These are phyloP conservation scores for Vimba vimba DNA, from an alignment of 2,113 vertebrate species.

Conservation along the genomic window DNA sequence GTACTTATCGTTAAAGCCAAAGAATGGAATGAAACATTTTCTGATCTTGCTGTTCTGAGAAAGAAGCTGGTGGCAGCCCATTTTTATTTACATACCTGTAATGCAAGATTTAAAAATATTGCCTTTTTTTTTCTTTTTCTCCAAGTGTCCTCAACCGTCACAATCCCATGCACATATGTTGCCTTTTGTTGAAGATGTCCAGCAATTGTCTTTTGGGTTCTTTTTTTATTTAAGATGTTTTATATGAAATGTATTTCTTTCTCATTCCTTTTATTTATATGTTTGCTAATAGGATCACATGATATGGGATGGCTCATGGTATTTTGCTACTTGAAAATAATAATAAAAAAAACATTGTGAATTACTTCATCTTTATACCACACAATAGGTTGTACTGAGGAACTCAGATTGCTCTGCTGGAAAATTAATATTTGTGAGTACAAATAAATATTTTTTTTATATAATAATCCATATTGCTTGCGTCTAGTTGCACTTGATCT, in stretches of 20 bases:
- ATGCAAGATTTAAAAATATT: constrained; percentile 11
- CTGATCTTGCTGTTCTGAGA: not conserved
- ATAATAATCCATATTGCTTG: not conserved
- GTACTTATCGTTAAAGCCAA: constrained; percentile 16
- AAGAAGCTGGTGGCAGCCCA: not conserved
- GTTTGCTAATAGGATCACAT: not conserved
- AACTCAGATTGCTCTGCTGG: not conserved
- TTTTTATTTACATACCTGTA: constrained; percentile 18
- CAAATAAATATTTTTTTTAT: not conserved
- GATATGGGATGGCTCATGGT: constrained; percentile 18
- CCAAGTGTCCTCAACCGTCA: constrained; percentile 22
- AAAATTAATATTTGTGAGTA: not conserved
- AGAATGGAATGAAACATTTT: constrained; percentile 11
- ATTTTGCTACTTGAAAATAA: constrained; percentile 15
- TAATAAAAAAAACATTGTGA: not conserved
- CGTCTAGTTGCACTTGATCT: not conserved
- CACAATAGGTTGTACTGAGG: not conserved
- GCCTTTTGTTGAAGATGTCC: constrained; percentile 13
- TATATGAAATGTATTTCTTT: not conserved
- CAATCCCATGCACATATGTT: not conserved
- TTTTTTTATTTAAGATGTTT: not conserved
- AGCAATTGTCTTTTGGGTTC: not conserved
- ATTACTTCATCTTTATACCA: not conserved
- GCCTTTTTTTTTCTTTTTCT: constrained; percentile 22
- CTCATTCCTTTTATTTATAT: constrained; percentile 28